phyloP scores from a whole-genome alignment of 2,113 vertebrate genomes.

The Copsychus sechellarum region DNA sequence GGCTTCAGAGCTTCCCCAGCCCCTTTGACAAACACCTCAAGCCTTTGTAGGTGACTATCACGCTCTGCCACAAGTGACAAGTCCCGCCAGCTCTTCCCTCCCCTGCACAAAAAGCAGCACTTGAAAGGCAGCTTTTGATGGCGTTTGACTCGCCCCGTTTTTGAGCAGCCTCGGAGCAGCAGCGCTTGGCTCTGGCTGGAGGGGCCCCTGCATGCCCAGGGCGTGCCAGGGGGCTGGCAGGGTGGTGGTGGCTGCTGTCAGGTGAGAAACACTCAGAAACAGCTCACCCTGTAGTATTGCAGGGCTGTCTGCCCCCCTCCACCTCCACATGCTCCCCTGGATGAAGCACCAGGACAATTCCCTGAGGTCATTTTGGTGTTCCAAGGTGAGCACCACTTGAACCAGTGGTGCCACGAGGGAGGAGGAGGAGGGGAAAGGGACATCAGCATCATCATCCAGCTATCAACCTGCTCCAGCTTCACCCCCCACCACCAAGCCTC shows the following conservation, averaged over 20 bases:
- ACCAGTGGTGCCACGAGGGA: background rate
- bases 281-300: fast-evolving
- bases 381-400: background rate
- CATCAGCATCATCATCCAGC: background rate
- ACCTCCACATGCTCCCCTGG: fast-evolving
- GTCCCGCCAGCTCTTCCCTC: background rate
- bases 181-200: background rate
- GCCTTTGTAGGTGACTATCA: slow-evolving; percentile 14
- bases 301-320: background rate
- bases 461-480: background rate
- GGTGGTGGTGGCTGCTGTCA: background rate
- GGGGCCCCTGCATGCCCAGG: fast-evolving
- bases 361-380: fast-evolving
- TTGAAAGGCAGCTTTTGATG: slow-evolving; percentile 10
- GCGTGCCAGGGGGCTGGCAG: background rate
- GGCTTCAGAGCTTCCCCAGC: background rate
- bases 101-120: background rate
- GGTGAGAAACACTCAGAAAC: background rate
- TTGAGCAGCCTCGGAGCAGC: background rate
- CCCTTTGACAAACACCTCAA: background rate
- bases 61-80: background rate
- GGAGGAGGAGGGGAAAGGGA: background rate
- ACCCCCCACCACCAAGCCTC: fast-evolving
- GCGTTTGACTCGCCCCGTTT: fast-evolving
- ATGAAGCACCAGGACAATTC: background rate